Evolutionary conservation across 35 echinoderm and acorn worm genomes (phyloP), one percentile per base, ranked within the genome.

Genomic region (Amphiura filiformis): DNA sequence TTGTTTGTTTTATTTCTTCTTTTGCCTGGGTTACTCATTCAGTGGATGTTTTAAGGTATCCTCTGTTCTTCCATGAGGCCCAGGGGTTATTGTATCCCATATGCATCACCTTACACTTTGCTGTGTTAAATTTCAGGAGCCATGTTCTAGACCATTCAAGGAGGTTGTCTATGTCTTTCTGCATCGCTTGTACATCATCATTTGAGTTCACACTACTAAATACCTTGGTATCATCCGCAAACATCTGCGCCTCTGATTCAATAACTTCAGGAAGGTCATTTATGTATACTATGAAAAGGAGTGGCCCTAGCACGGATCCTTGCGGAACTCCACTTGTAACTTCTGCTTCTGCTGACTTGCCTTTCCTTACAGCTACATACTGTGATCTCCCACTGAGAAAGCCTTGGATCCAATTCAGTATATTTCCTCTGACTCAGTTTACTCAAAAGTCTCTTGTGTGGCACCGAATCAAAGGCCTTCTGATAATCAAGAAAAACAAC

Each of bases 391-490:
- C 57, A 32, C 0, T 32, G 35, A 65, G 49, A 32, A 57, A 85
- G 20, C 22, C 18, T 28, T 65, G 39, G 30, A 85, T 85, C 83
- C 83, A 85, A 33, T n/a, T 36, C 70, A 64, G n/a, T 0, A 65
- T 23, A 1, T 1, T 85, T 14, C 35, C 81, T 39, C 5, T 26
- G 23, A 38, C 57, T 40, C 30, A 57, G 17, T n/a, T 85, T 85
- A 18, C 39, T 52, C 7, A 85, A 13, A 13, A 85, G 44, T 39
- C 83, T 85, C 36, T 76, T 75, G 57, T 86, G 84, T 1, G 84
- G 64, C n/a, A 86, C 56, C 20, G 56, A 75, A 75, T 86, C 84
- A 39, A 86, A 86, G 4, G 84, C 84, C 31, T 86, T 86, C 26
- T 44, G 30, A 23, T 86, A 84, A 64, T 84, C 82, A 34, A 86